Conservation (phyloP, 2,113 vertebrate species). For the Melospiza melodia region DNA sequence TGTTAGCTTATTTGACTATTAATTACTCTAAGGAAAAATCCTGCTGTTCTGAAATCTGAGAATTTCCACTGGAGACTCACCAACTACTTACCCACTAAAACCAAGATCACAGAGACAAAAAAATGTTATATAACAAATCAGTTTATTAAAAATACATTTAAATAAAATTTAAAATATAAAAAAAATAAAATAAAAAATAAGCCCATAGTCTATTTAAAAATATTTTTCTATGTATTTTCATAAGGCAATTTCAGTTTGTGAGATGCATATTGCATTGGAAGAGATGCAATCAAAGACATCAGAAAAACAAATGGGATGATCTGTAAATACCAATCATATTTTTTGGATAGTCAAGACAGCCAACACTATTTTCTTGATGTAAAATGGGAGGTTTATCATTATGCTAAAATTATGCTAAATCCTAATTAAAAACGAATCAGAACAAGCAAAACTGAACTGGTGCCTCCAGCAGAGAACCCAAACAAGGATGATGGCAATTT, state of each 20-base stretch:
- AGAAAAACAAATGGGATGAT: conserved; percentile 2
- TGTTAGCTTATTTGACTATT: background rate
- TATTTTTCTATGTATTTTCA: background rate
- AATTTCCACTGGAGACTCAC: background rate
- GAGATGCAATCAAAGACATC: background rate
- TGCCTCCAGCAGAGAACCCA: background rate
- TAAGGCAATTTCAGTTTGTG: background rate
- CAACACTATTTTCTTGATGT: background rate
- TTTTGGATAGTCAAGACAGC: background rate
- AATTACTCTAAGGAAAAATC: background rate
- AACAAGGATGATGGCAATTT: rapidly evolving
- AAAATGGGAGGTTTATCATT: background rate
- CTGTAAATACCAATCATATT: background rate
- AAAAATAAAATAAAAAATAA: background rate
- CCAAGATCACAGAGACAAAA: background rate
- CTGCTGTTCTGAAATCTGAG: background rate
- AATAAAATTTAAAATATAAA: background rate
- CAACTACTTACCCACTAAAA: background rate
- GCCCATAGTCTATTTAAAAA: background rate
- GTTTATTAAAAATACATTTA: background rate
- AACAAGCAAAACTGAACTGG: background rate
- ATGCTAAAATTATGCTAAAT: background rate
- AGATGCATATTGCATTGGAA: background rate
- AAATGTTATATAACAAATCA: background rate
- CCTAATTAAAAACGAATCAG: background rate